A percentile compares a stretch with the other conserved stretches of the same genome.
These are phyloP conservation scores for Ricordea florida DNA, from an alignment of 92 coral and sea anemone genomes.

Conservation along the genomic window DNA sequence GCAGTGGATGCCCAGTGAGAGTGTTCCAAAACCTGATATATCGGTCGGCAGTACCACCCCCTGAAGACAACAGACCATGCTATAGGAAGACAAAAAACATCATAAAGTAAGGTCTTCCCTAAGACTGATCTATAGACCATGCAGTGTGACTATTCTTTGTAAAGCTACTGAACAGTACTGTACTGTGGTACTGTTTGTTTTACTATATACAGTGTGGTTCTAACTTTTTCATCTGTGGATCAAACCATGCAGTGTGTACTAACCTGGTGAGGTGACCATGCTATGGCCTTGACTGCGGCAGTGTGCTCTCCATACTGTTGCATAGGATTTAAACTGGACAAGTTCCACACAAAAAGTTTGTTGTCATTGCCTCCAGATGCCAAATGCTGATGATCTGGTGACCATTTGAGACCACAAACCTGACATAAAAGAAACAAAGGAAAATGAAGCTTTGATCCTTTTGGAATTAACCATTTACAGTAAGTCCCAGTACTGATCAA, in stretches of 20 bases:
- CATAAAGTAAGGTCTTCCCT: not conserved
- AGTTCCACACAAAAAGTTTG: conserved; percentile 91
- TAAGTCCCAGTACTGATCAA: no score
- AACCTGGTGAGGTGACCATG: conserved; percentile 99
- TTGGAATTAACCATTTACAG: not conserved
- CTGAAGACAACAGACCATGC: conserved; percentile 98
- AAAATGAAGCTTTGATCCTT: not conserved
- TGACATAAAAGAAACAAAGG: conserved; percentile 9
- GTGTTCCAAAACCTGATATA: conserved; percentile 98
- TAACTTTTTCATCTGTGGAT: no score
- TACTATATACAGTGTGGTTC: no score
- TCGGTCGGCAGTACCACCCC: conserved; percentile 98
- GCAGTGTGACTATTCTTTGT: no score
- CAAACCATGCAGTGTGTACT: not conserved
- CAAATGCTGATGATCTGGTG: conserved; percentile 97
- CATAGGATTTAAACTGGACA: conserved; percentile 74
- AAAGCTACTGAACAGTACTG: no score
- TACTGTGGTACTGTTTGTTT: no score
- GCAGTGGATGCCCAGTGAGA: conserved; percentile 92
- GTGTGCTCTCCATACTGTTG: conserved; percentile 99
- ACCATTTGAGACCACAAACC: conserved; percentile 99
- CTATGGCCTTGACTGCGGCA: conserved; percentile 98
- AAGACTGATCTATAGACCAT: not conserved
- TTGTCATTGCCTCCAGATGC: conserved; percentile 99
- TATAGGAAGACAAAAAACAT: not conserved